Percentiles rank a stretch among this genome's conserved stretches.
These are phyloP conservation scores for Lucilia sericata DNA, from an alignment of 1,140 invertebrate genomes.

Conservation along the genomic window DNA sequence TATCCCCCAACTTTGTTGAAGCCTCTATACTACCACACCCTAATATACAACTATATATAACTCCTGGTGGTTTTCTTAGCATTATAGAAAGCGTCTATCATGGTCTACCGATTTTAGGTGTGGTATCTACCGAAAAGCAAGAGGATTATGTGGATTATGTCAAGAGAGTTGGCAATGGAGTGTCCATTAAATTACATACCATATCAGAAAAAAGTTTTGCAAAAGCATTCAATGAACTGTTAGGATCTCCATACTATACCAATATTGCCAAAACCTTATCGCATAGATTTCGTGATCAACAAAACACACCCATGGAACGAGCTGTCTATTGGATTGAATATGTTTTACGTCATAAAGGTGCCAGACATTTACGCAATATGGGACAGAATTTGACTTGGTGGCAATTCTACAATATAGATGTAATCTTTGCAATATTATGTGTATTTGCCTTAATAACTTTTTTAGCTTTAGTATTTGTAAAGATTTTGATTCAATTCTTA, in stretches of 20 bases:
- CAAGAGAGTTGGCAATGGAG: conserved; percentile 72
- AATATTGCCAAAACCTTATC: neutral
- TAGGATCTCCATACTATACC: neutral
- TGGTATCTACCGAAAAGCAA: conserved; percentile 79
- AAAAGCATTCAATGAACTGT: conserved; percentile 65
- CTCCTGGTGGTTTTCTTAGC: conserved; percentile 81
- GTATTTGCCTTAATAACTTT: neutral
- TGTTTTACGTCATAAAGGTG: conserved; percentile 74
- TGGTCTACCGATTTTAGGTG: conserved; percentile 76
- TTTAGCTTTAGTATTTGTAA: neutral
- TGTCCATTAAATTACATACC: conserved; percentile 65
- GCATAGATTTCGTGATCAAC: conserved; percentile 71
- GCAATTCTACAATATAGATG: conserved; percentile 31
- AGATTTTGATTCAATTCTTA: neutral
- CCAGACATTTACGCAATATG: conserved; percentile 72
- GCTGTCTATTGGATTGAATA: conserved; percentile 77
- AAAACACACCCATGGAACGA: conserved; percentile 72
- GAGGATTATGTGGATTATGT: conserved; percentile 79
- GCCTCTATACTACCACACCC: conserved; percentile 81
- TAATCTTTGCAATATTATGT: neutral
- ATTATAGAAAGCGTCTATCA: conserved; percentile 82
- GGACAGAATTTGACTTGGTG: conserved; percentile 68
- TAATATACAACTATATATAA: conserved; percentile 80
- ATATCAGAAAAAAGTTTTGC: conserved; percentile 65
- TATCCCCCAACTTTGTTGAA: conserved; percentile 80